Evolutionary conservation across 2,113 vertebrate species (phyloP), one percentile per base, ranked within the genome.

Genomic region (Notiomystis cincta): DNA sequence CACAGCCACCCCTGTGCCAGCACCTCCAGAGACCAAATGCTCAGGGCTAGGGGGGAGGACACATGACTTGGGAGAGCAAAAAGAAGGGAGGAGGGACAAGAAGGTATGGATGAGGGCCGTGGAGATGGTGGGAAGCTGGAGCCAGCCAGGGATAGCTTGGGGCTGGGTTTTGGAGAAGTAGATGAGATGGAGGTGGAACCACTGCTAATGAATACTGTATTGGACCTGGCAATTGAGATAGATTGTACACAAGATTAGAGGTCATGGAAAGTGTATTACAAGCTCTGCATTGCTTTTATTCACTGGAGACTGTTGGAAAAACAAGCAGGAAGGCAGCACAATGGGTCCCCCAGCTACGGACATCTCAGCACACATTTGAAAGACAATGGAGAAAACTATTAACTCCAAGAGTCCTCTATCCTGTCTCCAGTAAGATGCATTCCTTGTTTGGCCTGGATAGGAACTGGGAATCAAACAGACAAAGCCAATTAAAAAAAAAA

Each of bases 311-410:
- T 64, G 72, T 78, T 94, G 72, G 86, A 96, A 96, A 93, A 97
- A 96, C 94, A 96, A 95, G 96, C 95, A 96, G 96, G 96, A 97
- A 97, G 82, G 90, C 93, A 94, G 90, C 86, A 97, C 96, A 97
- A 96, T 96, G 86, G 85, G 75, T 93, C 21, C 28, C 78, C 22
- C 86, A 89, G 82, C 89, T 76, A 96, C 64, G 3, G 93, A 95
- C 90, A 94, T 95, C 92, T 96, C 67, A 56, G 90, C 88, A 24
- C 88, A 96, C 82, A 96, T 96, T 95, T 48, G 88, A 87, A 96
- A 96, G 95, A 97, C 96, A 97, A 96, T 97, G 88, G 94, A 84
- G 90, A 95, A 94, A 96, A 90, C 76, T 3, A 96, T 97, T 97
- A 96, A 92, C 88, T 96, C 92, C 86, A 87, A 94, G 93, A 96